Evolutionary conservation across 2,888 invertebrate species (phyloP).

Genomic region (Carterocephalus palaemon): DNA sequence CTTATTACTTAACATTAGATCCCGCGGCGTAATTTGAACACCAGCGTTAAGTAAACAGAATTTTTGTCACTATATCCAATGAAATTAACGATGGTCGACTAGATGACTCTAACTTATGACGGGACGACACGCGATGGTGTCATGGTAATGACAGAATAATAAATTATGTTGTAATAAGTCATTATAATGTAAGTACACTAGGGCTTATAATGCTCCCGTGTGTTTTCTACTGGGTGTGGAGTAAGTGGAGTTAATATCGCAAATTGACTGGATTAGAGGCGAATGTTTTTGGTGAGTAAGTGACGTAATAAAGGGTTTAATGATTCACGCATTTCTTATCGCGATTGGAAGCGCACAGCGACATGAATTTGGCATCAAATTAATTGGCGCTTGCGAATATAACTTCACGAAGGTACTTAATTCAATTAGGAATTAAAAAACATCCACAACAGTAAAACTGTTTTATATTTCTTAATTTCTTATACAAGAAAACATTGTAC

Average conservation of each 20-base stretch:
- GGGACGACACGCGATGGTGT: constrained; percentile 65
- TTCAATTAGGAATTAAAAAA: no score
- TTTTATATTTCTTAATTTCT: no score
- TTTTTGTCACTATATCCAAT: constrained; percentile 77
- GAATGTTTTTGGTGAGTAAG: constrained; percentile 40
- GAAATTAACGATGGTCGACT: constrained; percentile 63
- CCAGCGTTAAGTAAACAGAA: constrained; percentile 67
- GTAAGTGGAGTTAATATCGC: constrained; percentile 60
- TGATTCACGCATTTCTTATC: constrained; percentile 28
- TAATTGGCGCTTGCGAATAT: constrained; percentile 6
- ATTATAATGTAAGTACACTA: constrained; percentile 71
- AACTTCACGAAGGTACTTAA: neutral
- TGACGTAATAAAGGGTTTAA: constrained; percentile 55
- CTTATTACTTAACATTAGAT: constrained; percentile 46
- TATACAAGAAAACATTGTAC: no score
- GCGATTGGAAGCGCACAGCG: constrained; percentile 3
- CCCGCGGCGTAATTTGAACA: constrained; percentile 57
- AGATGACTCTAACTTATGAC: constrained; percentile 70
- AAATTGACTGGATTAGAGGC: constrained; percentile 63
- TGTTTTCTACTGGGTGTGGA: constrained; percentile 49
- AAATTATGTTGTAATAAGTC: constrained; percentile 77
- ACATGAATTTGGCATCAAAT: constrained; percentile 18
- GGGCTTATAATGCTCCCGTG: constrained; percentile 54
- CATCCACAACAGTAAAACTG: no score
- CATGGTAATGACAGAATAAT: constrained; percentile 76